Evolutionary conservation across 2,113 vertebrate genomes (phyloP).

Genomic region (Vulpes vulpes): DNA sequence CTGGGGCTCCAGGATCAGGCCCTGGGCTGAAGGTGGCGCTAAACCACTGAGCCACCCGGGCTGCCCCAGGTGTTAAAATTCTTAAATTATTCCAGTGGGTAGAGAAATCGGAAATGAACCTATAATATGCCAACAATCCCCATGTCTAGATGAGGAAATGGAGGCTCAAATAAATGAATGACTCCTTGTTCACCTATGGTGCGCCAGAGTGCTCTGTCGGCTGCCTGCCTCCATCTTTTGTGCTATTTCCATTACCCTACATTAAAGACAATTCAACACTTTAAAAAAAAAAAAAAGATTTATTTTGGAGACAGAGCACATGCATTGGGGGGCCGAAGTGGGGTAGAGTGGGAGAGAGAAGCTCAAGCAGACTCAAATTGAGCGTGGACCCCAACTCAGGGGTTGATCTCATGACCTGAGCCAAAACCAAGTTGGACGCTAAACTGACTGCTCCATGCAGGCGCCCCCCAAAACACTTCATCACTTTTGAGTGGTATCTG

Average conservation of each 20-base stretch:
- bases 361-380: not conserved
- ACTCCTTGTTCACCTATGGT: not conserved
- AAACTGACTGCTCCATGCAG: not conserved
- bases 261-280: not conserved
- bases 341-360: not conserved
- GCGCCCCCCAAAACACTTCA: not conserved
- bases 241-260: not conserved
- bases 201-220: not conserved
- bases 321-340: not conserved
- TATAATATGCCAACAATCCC: not conserved
- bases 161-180: not conserved
- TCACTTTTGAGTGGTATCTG: not conserved
- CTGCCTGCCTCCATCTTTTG: not conserved
- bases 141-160: not conserved
- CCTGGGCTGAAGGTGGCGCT: too few species aligned
- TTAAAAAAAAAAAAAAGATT: not conserved
- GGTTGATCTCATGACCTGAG: not conserved
- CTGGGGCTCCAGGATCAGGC: too few species aligned
- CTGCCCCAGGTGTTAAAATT: not conserved
- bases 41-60: too few species aligned
- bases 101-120: not conserved
- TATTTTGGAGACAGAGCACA: not conserved
- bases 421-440: not conserved
- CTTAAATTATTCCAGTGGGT: not conserved
- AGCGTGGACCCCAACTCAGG: not conserved